Evolutionary conservation across 2,888 invertebrate genomes (phyloP).

Genomic region (Eupelmus urozonus): DNA sequence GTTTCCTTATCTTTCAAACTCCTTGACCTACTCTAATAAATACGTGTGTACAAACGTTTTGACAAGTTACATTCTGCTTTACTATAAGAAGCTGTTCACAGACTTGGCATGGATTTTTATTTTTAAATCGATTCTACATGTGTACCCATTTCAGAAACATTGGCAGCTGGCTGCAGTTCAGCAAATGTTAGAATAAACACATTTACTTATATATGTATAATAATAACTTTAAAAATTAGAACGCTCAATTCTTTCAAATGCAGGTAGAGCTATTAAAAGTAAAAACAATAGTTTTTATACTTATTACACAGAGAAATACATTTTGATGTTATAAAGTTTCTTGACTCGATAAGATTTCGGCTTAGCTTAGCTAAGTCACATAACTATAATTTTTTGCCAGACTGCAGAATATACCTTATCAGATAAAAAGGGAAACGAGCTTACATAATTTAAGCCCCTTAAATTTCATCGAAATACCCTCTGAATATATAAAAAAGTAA

Average conservation of each 20-base stretch:
- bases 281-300: too few relatives aligned
- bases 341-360: too few relatives aligned
- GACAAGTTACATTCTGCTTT: conserved; percentile 5
- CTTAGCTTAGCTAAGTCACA: too few relatives aligned
- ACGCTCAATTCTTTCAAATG: too few relatives aligned
- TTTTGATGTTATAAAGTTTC: too few relatives aligned
- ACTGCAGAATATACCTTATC: too few relatives aligned
- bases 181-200: too few relatives aligned
- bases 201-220: not conserved
- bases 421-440: too few relatives aligned
- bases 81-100: not conserved
- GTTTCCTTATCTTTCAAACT: conserved; percentile 34
- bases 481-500: conserved; percentile 1
- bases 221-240: not conserved
- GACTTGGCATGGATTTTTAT: conserved; percentile 3
- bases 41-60: conserved; percentile 14
- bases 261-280: too few relatives aligned
- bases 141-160: not conserved
- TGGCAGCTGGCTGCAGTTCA: too few relatives aligned
- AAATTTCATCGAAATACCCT: not conserved
- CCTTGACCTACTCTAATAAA: conserved; percentile 27
- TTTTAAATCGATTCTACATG: not conserved
- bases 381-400: too few relatives aligned
- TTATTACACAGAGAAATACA: too few relatives aligned
- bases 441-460: not conserved